Base-by-base conservation (phyloP, 2,888 invertebrate species). In the Drosophila peninsularis region DNA sequence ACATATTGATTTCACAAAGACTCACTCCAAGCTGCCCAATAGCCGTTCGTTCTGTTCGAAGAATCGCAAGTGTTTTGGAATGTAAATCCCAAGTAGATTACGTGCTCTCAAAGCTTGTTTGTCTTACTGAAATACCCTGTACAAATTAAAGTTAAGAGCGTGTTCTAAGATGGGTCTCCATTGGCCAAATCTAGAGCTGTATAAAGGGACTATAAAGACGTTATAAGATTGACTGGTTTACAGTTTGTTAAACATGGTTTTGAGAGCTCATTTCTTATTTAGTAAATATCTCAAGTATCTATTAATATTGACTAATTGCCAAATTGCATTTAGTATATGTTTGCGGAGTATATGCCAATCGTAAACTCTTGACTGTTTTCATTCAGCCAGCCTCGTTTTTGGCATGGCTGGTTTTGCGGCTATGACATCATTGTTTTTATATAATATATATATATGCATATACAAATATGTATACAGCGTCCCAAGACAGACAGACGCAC, bases 371-470 rank as follows among this genome's bases (percentile, higher is more conserved):
- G 14, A 14, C 30, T 39, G 53, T 42, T 54, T 34, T 45, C 24
- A 32, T 13, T n/a, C 44, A n/a, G 53, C 17, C 41, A 41, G 49
- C 52, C 37, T 58, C 30, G 54, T 44, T 60, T 52, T 61, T 62
- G 49, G 47, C 49, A 42, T 73, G 45, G 42, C 64, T 63, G 36
- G 63, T 56, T 50, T 65, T 47, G 57, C 45, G 54, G 41, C 52
- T 61, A 75, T 78, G 78, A 78, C 80, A 79, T 78, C 78, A 78
- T 71, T 76, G 50, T 56, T 62, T 64, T 66, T 37, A 63, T 64
- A 78, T 42, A 60, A 47, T 66, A 44, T 41, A 42, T 67, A 30
- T 30, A 41, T 56, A 17, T 52, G 47, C 9, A 30, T 47, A n/a
- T 11, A 27, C 17, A 1, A 17, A 30, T 47, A 30, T 47, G 17